These are phyloP conservation scores for Turritopsis dohrnii DNA, from an alignment of 30 jellyfish, hydroid and myxozoan genomes.

Conservation along the genomic window DNA sequence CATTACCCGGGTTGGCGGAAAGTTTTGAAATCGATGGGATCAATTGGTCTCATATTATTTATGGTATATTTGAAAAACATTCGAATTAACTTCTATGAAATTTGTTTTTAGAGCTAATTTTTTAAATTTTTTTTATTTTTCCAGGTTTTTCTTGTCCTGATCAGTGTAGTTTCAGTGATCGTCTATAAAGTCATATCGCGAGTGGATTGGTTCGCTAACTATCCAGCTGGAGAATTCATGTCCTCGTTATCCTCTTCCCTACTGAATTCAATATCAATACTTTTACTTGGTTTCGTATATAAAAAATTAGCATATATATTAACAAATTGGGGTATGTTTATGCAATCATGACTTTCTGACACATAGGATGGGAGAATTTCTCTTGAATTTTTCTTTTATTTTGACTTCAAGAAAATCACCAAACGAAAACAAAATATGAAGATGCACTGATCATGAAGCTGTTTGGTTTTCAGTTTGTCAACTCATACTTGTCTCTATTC, in stretches of 20 bases:
- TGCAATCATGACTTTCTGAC: background rate
- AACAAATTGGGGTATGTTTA: constrained; percentile 81
- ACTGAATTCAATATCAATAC: constrained; percentile 64
- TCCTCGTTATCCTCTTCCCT: constrained; percentile 73
- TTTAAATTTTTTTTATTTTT: background rate
- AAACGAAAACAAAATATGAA: constrained; percentile 66
- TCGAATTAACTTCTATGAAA: too few species aligned
- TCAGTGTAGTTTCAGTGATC: constrained; percentile 66
- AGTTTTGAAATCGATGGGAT: constrained; percentile 70
- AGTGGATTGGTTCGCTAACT: constrained; percentile 76
- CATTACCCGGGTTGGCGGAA: constrained; percentile 60
- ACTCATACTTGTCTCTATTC: constrained; percentile 69
- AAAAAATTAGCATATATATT: constrained; percentile 57
- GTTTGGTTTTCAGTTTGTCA: constrained; percentile 86
- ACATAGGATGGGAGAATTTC: background rate
- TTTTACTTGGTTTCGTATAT: constrained; percentile 61
- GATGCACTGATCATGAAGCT: constrained; percentile 81
- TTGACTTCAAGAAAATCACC: constrained; percentile 66
- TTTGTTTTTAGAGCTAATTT: background rate
- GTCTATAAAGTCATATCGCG: constrained; percentile 61
- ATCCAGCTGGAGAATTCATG: constrained; percentile 21
- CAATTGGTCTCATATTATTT: constrained; percentile 52
- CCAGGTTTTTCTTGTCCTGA: constrained; percentile 62
- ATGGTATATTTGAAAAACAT: constrained; percentile 46
- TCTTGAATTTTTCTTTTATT: background rate